Evolutionary conservation across 2,888 invertebrate genomes (phyloP).

Genomic region (Limnephilus lunatus): DNA sequence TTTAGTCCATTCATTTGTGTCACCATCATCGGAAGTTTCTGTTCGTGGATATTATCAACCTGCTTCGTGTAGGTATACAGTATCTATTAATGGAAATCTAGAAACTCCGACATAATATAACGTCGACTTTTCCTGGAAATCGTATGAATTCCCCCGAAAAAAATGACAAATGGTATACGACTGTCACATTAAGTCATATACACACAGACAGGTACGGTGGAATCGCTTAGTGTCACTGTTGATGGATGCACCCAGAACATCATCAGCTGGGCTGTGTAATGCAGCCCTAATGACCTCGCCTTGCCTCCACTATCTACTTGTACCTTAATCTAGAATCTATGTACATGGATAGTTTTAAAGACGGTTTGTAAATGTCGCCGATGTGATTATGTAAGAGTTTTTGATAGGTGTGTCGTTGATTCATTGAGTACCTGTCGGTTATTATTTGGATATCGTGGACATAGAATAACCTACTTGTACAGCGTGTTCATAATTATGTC

Average conservation of each 20-base stretch:
- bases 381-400: background rate
- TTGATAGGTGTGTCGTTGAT: background rate
- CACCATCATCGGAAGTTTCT: too few species aligned
- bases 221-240: constrained; percentile 3
- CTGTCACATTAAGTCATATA: background rate
- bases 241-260: constrained; percentile 12
- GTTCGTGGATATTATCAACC: too few species aligned
- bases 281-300: constrained; percentile 10
- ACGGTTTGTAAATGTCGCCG: background rate
- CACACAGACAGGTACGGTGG: background rate
- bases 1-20: too few species aligned
- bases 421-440: background rate
- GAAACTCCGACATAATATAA: background rate
- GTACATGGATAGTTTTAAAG: background rate
- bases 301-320: background rate
- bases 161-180: background rate
- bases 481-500: too few species aligned
- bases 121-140: background rate
- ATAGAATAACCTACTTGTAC: too few species aligned
- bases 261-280: constrained; percentile 6
- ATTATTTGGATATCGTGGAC: background rate
- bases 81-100: background rate
- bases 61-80: background rate
- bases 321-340: background rate
- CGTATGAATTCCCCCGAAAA: background rate